Conservation (phyloP, 2,113 vertebrate species). For the Geococcyx californianus region DNA sequence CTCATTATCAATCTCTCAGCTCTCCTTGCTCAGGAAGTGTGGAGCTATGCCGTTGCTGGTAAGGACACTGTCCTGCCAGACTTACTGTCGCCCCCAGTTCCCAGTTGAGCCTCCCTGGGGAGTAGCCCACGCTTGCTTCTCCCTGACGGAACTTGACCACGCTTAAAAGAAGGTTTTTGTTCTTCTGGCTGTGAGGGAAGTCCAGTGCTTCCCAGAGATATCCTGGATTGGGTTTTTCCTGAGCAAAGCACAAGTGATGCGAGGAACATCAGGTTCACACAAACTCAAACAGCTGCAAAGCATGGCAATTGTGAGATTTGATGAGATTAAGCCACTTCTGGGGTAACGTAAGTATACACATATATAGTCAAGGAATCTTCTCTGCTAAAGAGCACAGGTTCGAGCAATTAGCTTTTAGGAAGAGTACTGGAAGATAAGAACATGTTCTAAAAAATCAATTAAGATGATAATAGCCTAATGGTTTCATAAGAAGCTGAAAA, state of each 20-base stretch:
- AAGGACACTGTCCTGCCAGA: not conserved
- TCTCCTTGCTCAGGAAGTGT: not conserved
- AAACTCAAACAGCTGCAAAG: not conserved
- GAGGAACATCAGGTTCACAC: not conserved
- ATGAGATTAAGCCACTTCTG: not conserved
- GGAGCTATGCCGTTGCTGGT: not conserved
- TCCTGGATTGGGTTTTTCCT: fast-evolving
- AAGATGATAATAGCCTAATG: not conserved
- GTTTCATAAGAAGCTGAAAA: not conserved
- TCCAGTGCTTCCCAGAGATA: not conserved
- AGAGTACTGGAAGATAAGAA: not conserved
- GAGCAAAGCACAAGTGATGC: not conserved
- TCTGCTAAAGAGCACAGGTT: not conserved
- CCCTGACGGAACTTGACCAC: not conserved
- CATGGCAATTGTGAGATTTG: not conserved
- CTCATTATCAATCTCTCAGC: not conserved
- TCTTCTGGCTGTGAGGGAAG: not conserved
- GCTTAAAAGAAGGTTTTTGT: not conserved
- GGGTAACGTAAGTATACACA: not conserved
- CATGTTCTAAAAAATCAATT: not conserved
- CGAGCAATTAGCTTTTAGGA: not conserved
- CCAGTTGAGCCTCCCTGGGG: not conserved
- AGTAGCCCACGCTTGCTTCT: not conserved
- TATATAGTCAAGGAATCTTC: not conserved
- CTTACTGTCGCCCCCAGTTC: not conserved